Base-by-base conservation (phyloP, 2,113 vertebrate species). In the Calypte anna region DNA sequence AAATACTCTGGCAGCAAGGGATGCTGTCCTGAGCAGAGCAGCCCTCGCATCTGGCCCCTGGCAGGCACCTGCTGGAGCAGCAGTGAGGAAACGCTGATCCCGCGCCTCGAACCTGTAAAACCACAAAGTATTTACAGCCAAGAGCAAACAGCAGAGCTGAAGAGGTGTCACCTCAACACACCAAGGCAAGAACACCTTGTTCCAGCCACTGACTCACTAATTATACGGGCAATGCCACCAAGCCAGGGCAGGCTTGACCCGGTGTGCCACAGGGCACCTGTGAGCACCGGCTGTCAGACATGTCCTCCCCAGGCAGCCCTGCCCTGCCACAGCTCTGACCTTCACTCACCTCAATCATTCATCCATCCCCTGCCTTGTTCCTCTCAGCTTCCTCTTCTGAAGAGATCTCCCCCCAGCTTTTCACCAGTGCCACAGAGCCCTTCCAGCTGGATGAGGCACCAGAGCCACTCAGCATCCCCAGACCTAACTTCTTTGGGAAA, bases 191-290 rank as follows among this genome's bases (percentile, higher is more conserved):
- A 97, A 97, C 96, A 96, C 93, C 72, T 82, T 90, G 91, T 97
- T 93, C 94, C 88, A 81, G 64, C 79, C 77, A 46, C 91, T 96
- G 94, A 97, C 88, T 96, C 93, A 97, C 95, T 93, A 93, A 85
- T 93, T 87, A 93, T 33, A 88, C 36, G 83, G 91, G 90, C 82
- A 82, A 24, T 91, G 95, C 95, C 96, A 95, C 54, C 24, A 18
- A 62, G 87, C 91, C 87, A 59, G 90, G 72, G 88, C 90, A 91
- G 64, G 79, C 53, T 20, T 50, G 57, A 81, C 92, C 73, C 0
- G 3, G 53, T 7, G 14, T 77, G 88, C 95, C 94, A 93, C 57
- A 27, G 91, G 91, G 96, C 83, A 93, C 80, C 91, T 72, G 61
- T 3, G 1, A 84, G 90, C 3, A 0, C 12, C 6, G 4, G 50